Evolutionary conservation across 2,113 vertebrate genomes (phyloP).

Genomic region (Syrmaticus mikado): DNA sequence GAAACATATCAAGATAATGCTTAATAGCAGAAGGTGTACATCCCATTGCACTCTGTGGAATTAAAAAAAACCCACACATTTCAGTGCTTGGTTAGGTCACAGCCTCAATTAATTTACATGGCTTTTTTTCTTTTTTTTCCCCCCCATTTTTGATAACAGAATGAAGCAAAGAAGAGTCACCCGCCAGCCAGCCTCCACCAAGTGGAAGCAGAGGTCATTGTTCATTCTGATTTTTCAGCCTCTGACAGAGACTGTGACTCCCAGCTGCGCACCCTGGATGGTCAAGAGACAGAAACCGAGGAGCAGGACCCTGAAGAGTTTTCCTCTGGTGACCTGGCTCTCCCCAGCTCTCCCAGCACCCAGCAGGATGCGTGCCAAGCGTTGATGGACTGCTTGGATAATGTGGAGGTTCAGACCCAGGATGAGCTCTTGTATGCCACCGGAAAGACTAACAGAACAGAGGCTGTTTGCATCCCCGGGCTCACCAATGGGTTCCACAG

Average conservation of each 20-base stretch:
- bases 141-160: slow-evolving; percentile 42
- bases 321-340: background rate
- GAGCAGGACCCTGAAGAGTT: slow-evolving; percentile 7
- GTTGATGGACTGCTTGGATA: background rate
- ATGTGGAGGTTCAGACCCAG: background rate
- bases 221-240: slow-evolving; percentile 93
- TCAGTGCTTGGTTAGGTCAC: background rate
- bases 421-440: background rate
- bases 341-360: background rate
- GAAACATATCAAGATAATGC: background rate
- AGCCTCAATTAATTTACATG: background rate
- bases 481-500: slow-evolving; percentile 87
- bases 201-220: slow-evolving; percentile 95
- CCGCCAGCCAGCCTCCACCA: slow-evolving; percentile 81
- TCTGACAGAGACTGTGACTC: slow-evolving; percentile 69
- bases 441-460: slow-evolving; percentile 14
- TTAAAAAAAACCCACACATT: background rate
- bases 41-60: background rate
- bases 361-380: background rate
- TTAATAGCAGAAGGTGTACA: background rate
- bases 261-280: slow-evolving; percentile 63
- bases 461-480: slow-evolving; percentile 32
- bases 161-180: slow-evolving; percentile 76
- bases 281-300: background rate
- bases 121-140: background rate